Evolutionary conservation across 37 sponge, comb jelly and placozoan species (phyloP).

Genomic region (Geodia barretti): DNA sequence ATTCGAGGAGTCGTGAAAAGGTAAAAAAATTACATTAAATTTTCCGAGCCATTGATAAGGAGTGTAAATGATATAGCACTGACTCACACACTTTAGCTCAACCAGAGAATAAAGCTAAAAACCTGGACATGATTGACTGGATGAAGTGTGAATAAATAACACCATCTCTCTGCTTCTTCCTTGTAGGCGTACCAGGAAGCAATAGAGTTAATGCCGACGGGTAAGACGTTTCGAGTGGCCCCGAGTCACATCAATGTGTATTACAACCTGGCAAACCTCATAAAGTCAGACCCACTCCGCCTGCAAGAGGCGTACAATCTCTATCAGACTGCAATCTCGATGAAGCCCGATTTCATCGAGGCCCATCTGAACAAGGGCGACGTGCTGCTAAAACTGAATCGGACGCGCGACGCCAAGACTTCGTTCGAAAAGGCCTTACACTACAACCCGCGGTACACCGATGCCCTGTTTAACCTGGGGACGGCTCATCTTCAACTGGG

Average conservation of each 20-base stretch:
- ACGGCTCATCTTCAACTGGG: slow-evolving; percentile 13
- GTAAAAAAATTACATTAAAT: no score
- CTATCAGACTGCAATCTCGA: slow-evolving; percentile 64
- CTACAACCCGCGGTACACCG: slow-evolving; percentile 16
- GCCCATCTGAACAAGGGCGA: slow-evolving; percentile 46
- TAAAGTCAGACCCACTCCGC: slow-evolving; percentile 46
- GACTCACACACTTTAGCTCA: no score
- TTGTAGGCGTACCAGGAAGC: slow-evolving; percentile 67
- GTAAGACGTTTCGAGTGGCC: slow-evolving; percentile 71
- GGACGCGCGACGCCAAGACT: slow-evolving; percentile 19
- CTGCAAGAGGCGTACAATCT: slow-evolving; percentile 70
- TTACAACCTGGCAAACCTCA: slow-evolving; percentile 85
- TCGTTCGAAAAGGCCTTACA: slow-evolving; percentile 20
- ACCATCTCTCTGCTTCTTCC: background rate
- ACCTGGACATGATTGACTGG: no score
- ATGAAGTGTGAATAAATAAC: no score
- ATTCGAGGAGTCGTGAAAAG: slow-evolving; percentile 57
- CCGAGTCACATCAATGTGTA: slow-evolving; percentile 85
- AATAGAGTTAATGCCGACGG: slow-evolving; percentile 75
- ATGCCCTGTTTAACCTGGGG: slow-evolving; percentile 45
- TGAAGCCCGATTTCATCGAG: slow-evolving; percentile 53
- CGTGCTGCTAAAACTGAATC: slow-evolving; percentile 61
- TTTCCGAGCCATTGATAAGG: no score
- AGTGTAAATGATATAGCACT: no score
- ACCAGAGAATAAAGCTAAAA: background rate